Percentiles rank a stretch among this genome's conserved stretches.
Evolutionary conservation across 2,888 invertebrate species (phyloP).

Genomic region (Cataglyphis livida): DNA sequence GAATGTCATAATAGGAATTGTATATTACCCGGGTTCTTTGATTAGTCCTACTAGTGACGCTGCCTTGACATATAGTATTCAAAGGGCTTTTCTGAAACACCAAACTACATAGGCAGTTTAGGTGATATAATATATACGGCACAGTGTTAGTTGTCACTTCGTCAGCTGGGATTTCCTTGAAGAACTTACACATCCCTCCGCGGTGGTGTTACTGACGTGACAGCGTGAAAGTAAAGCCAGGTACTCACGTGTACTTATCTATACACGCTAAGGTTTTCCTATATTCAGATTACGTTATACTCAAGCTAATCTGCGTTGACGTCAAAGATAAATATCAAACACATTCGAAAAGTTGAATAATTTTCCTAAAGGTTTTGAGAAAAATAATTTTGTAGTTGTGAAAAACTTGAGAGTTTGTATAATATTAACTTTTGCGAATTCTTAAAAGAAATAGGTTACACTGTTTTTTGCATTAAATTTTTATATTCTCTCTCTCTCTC

Average conservation of each 20-base stretch:
- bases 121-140: background rate
- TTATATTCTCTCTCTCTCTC: background rate
- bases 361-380: background rate
- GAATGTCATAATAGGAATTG: conserved; percentile 8
- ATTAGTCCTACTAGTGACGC: conserved; percentile 34
- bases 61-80: conserved; percentile 22
- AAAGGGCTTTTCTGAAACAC: conserved; percentile 43
- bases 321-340: conserved; percentile 11
- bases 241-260: background rate
- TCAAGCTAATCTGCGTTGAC: background rate
- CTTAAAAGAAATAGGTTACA: background rate
- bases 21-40: conserved; percentile 37
- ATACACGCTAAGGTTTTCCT: background rate
- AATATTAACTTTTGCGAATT: background rate
- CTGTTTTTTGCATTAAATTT: background rate
- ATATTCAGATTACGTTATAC: background rate
- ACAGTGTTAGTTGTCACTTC: conserved; percentile 38
- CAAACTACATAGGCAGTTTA: conserved; percentile 48
- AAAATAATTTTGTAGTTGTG: conserved; percentile 14
- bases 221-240: conserved; percentile 21
- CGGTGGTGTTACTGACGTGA: conserved; percentile 52
- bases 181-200: conserved; percentile 17
- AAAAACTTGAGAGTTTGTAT: background rate
- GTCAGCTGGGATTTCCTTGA: conserved; percentile 46
- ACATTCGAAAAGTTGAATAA: background rate